Conservation (phyloP, 1,140 invertebrate genomes). For the Drosophila bocqueti region DNA sequence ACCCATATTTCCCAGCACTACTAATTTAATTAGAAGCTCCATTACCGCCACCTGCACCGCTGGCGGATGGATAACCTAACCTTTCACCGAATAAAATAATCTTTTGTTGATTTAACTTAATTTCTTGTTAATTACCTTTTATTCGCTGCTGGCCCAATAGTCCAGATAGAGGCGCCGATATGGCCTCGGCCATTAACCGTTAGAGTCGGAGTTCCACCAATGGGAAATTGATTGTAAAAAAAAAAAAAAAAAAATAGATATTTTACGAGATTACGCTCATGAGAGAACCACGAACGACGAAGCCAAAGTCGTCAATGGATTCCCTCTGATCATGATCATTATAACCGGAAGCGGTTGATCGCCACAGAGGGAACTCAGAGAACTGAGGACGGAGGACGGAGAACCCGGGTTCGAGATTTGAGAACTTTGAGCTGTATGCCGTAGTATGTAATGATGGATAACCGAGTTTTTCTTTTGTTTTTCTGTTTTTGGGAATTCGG, state of each 20-base stretch:
- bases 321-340: constrained; percentile 39
- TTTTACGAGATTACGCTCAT: constrained; percentile 13
- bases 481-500: neutral
- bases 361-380: constrained; percentile 7
- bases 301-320: constrained; percentile 32
- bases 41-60: neutral
- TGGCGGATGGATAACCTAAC: constrained; percentile 26
- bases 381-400: neutral
- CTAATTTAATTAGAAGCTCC: constrained; percentile 2
- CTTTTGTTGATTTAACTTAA: constrained; percentile 54
- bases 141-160: constrained; percentile 36
- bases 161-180: constrained; percentile 41
- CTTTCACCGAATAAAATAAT: constrained; percentile 65
- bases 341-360: constrained; percentile 49
- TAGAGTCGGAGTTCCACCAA: constrained; percentile 60
- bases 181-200: constrained; percentile 50
- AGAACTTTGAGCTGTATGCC: constrained; percentile 1
- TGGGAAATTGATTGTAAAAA: constrained; percentile 51
- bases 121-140: constrained; percentile 74
- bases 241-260: constrained; percentile 5
- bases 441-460: constrained; percentile 26
- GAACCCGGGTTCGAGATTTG: neutral
- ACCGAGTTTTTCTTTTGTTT: constrained; percentile 3
- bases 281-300: constrained; percentile 8
- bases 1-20: neutral